Base-by-base conservation (phyloP, 2,888 invertebrate species). In the Drosophila trichaetosa region DNA sequence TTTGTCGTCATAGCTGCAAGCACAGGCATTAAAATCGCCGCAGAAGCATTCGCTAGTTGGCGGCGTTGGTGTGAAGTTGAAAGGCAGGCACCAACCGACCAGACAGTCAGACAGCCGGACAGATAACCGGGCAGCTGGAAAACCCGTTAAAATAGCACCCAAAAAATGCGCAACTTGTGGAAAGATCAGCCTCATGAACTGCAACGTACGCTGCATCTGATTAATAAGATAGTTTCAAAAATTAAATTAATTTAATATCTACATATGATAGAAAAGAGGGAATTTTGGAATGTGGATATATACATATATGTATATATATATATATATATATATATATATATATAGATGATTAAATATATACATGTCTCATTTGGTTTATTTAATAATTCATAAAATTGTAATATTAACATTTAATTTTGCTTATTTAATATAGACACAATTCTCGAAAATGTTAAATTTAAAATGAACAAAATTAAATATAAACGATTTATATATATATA, bases 91-190 rank as follows among this genome's bases (percentile, higher is more conserved):
- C 51, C 81, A 69, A 71, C 64, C 63, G 54, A 48, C 53, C 69
- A 68, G 66, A 48, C 68, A 24, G 52, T 10, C 59, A 46, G 49
- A 13, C 51, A 8, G 18, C 13, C 59, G 36, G 56, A 57, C 60
- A 42, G 66, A 58, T 73, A 64, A 18, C 34, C 38, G 56, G 60
- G 71, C 84, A 85, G 87, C 87, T 89, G 84, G 68, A 62, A 65
- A 89, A 84, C 84, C 89, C 79, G 84, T 89, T 85, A 71, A 89
- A 82, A 75, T 52, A 57, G 69, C 69, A 56, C 64, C 76, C 36
- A 67, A 75, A 76, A 70, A 86, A 49, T 58, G n/a, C 21, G 16
- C 38, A 38, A 59, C 21, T 68, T 58, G 52, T 33, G 38, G 46
- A 16, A 42, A 8, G 21, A 5, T 52, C 31, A n/a, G 73, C 46